Evolutionary conservation across 2,113 vertebrate species (phyloP).

Genomic region (Actenoides lindsayi): DNA sequence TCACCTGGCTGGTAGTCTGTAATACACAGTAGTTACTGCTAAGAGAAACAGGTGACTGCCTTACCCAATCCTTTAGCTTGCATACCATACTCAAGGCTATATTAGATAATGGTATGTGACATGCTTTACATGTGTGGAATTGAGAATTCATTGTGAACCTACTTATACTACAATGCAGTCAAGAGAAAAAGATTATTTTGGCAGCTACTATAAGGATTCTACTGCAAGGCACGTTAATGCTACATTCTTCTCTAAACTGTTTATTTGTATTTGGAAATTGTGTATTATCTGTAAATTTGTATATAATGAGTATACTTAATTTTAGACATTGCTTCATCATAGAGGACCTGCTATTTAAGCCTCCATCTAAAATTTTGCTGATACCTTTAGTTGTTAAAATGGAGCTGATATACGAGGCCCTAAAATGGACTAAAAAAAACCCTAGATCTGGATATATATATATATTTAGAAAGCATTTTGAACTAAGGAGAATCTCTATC

Average conservation of each 20-base stretch:
- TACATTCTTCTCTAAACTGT: constrained; percentile 24
- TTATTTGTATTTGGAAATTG: constrained; percentile 47
- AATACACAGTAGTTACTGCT: constrained; percentile 30
- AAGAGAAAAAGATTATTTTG: constrained; percentile 61
- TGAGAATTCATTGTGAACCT: constrained; percentile 66
- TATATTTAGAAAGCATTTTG: not conserved
- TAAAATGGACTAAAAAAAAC: not conserved
- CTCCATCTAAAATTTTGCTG: not conserved
- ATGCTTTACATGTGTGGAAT: constrained; percentile 66
- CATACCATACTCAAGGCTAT: constrained; percentile 53
- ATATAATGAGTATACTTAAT: not conserved
- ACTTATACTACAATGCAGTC: constrained; percentile 44
- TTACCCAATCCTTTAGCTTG: constrained; percentile 18
- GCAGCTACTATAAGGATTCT: constrained; percentile 37
- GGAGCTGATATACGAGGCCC: not conserved
- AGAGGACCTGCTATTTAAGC: not conserved
- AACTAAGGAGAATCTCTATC: too few species aligned
- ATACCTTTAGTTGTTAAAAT: not conserved
- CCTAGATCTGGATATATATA: not conserved
- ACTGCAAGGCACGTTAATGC: constrained; percentile 63
- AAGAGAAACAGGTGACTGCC: constrained; percentile 41
- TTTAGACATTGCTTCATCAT: not conserved
- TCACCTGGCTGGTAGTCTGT: constrained; percentile 21
- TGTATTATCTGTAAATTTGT: constrained; percentile 48
- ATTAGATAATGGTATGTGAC: constrained; percentile 57